Base-by-base conservation (phyloP, 2,113 vertebrate genomes). In the Tragelaphus scriptus region DNA sequence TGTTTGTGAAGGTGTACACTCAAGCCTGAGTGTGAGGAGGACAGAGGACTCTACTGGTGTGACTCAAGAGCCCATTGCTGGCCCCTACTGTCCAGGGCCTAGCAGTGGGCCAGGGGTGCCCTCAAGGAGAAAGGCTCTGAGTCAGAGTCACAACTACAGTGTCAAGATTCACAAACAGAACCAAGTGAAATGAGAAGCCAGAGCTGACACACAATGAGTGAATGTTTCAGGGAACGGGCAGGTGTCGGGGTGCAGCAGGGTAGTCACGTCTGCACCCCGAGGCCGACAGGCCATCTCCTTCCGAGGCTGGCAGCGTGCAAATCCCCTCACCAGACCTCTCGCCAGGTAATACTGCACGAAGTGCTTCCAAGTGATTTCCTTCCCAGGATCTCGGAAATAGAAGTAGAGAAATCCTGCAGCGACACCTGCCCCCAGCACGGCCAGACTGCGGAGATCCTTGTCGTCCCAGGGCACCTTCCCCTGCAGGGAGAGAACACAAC, bases 311-410 rank as follows among this genome's bases (percentile, higher is more conserved):
- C 75, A 79, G 75, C 3, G 0, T 79, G 75, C 26, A 85, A 21
- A 59, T 89, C 17, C 47, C 90, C 99, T 99, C 96, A 99, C 99
- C 99, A 99, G 90, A 94, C 99, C 99, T 89, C 98, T 98, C 65
- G 92, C 98, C 97, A 99, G 90, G 97, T 99, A 99, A 87, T 97
- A 93, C 53, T 99, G 97, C 3, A 99, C 98, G 97, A 99, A 99
- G 71, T 99, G 99, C 95, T 99, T 99, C 99, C 99, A 99, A 82
- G 97, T 99, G 97, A 99, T 99, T 96, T 99, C 99, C 91, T 97
- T 98, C 51, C 99, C 99, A 0, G 98, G 97, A 77, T 99, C 98
- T 94, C 95, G 95, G 80, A 98, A 98, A 95, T 98, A 98, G 59
- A 99, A 98, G 93, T 98, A 99, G 26, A 99, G 85, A 95, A 99